Evolutionary conservation across 1,140 invertebrate genomes (phyloP), one percentile per base, ranked within the genome.

Genomic region (Drosophila bocqueti): DNA sequence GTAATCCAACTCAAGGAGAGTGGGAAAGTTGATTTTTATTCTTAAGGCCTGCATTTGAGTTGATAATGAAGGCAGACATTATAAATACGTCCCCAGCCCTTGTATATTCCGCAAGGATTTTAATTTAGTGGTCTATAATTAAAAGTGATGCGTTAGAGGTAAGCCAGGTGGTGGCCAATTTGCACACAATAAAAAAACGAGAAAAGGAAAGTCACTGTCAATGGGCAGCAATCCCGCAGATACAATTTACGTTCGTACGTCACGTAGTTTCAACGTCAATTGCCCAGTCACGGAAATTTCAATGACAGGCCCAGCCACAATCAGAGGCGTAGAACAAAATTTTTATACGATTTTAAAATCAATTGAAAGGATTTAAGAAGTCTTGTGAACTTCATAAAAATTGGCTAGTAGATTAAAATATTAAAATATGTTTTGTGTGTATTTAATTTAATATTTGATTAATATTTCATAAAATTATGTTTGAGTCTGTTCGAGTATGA

Each of bases 121-220:
- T 91, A 90, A 91, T 91, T 91, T 92, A 72, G 65, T 90, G 81
- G 79, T 61, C 64, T 82, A 92, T 91, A 92, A 92, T 92, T 92
- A 92, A 86, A 92, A 78, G 66, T 50, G 57, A 52, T 60, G 55
- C 46, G 54, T 61, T 24, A 49, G 18, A 10, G 31, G 31, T 16
- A 46, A 49, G 34, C 36, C 46, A 59, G 60, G 55, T 69, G 60
- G 49, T 46, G 47, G 74, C 75, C 61, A 82, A 83, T 82, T 82
- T 68, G 68, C 80, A 75, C 75, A 79, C 80, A 79, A 83, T 83
- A 83, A 90, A 81, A 84, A 73, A 75, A 73, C 9, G 54, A 49
- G 26, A 74, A 57, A 60, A 60, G 43, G 16, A 54, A 50, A 60
- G 43, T 57, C 50, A 50, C 49, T 63, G 59, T 61, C 69, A 69